phyloP scores from a whole-genome alignment of 1,140 invertebrate genomes.

The Brachionus rubens region DNA sequence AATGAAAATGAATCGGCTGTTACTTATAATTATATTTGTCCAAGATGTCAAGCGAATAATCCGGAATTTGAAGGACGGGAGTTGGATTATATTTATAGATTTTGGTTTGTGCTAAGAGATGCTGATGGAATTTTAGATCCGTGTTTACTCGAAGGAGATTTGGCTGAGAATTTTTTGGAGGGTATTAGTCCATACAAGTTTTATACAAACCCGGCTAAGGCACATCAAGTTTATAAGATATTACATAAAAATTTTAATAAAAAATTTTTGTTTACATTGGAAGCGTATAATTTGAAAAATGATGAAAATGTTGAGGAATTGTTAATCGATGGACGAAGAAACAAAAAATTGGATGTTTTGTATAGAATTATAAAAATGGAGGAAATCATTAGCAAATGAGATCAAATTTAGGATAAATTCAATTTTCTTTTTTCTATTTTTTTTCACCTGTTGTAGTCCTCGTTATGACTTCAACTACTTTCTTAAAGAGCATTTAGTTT shows the following conservation, averaged over 20 bases:
- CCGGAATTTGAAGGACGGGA: background rate
- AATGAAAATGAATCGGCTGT: background rate
- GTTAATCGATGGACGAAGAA: too few species aligned
- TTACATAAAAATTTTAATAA: slow-evolving; percentile 18
- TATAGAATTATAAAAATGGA: slow-evolving; percentile 9
- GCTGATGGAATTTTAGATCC: background rate
- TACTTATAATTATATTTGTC: background rate
- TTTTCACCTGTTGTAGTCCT: too few species aligned
- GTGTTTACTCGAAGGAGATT: background rate
- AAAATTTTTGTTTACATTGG: slow-evolving; percentile 10
- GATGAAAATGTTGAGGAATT: background rate
- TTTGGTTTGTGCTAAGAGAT: slow-evolving; percentile 10
- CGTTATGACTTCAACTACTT: too few species aligned
- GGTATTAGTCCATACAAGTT: slow-evolving; percentile 21
- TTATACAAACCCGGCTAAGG: background rate
- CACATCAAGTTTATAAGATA: background rate
- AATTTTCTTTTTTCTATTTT: too few species aligned
- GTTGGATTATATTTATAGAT: slow-evolving; percentile 2
- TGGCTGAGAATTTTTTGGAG: background rate
- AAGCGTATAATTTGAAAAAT: background rate
- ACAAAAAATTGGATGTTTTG: background rate
- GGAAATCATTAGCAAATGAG: background rate
- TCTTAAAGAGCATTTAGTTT: too few species aligned
- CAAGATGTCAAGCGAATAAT: background rate
- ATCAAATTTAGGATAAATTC: too few species aligned